phyloP scores from a whole-genome alignment of 2,113 vertebrate species.

The Pantherophis guttatus region DNA sequence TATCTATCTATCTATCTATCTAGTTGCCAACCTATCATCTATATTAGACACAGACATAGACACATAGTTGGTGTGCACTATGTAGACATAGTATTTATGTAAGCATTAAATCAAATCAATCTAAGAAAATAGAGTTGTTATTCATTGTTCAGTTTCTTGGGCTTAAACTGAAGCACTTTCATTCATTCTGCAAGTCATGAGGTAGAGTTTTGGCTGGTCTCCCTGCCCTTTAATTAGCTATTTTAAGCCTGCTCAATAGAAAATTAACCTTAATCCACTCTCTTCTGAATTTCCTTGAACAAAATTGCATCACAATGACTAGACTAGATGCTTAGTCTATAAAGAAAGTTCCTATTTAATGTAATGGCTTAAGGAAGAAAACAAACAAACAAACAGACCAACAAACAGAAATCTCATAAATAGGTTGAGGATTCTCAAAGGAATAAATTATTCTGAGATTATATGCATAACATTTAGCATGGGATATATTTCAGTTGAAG shows the following conservation, averaged over 20 bases:
- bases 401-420: background rate
- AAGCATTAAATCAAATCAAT: background rate
- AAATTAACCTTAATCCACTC: slow-evolving; percentile 33
- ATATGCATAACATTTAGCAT: background rate
- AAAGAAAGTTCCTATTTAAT: background rate
- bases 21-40: background rate
- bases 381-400: no score
- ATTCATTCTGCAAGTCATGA: background rate
- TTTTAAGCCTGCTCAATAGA: background rate
- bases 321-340: background rate
- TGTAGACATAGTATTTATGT: background rate
- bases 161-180: slow-evolving; percentile 1
- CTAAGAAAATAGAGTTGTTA: background rate
- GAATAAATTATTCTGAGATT: background rate
- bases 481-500: background rate
- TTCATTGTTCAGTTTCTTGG: background rate
- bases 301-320: background rate
- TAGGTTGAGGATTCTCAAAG: background rate
- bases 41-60: background rate
- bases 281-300: slow-evolving; percentile 11
- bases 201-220: slow-evolving; percentile 15
- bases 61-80: background rate
- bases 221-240: slow-evolving; percentile 36
- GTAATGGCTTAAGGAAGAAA: background rate
- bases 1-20: background rate